Percentiles rank a stretch among this genome's conserved stretches.
These are phyloP conservation scores for Ploceus nigricollis DNA, from an alignment of 2,113 vertebrate species.

Conservation along the genomic window DNA sequence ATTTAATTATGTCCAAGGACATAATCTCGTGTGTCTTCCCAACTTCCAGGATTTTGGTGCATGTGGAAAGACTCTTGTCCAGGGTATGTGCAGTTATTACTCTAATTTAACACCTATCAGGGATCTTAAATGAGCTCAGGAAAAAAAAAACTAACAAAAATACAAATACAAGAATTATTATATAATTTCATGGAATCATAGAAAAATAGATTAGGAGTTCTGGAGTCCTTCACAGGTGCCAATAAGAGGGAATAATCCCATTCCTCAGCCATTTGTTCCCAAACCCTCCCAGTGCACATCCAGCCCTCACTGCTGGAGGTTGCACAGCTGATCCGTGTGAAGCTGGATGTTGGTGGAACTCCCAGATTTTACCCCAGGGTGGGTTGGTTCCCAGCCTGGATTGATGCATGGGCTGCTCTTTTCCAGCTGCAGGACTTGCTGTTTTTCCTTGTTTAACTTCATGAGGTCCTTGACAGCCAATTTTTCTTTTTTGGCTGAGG, in stretches of 20 bases:
- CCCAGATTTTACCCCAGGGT: neutral
- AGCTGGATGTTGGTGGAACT: neutral
- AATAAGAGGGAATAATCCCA: neutral
- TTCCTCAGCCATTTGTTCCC: neutral
- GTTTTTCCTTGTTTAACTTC: rapidly evolving
- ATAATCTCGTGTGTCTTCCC: neutral
- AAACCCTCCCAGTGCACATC: neutral
- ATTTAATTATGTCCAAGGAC: neutral
- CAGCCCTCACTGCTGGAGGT: neutral
- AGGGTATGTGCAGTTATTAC: neutral
- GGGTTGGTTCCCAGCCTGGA: neutral
- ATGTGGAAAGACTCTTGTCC: neutral
- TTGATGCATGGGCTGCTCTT: neutral
- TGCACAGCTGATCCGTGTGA: neutral
- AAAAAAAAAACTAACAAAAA: neutral
- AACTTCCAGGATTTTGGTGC: neutral
- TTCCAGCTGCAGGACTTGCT: neutral
- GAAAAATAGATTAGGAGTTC: neutral
- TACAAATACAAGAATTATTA: neutral
- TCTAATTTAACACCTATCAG: neutral
- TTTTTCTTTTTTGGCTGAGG: neutral
- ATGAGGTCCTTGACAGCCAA: neutral
- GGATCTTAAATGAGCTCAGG: neutral
- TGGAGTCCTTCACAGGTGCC: neutral
- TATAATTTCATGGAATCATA: neutral